Conservation (phyloP, 2,888 invertebrate species). For the Aradus depressus region DNA sequence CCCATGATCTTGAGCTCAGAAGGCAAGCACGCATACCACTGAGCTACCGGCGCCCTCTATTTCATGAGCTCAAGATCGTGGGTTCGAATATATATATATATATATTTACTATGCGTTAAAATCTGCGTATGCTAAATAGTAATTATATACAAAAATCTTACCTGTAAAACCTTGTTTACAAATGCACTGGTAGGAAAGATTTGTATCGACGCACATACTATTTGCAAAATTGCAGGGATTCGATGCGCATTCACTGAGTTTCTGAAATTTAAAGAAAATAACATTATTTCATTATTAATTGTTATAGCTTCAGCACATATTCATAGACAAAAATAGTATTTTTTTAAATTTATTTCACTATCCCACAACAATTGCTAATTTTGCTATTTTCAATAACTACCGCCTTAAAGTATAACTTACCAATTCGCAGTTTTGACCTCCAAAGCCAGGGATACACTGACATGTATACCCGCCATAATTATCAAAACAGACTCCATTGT, state of each 20-base stretch:
- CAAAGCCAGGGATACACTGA: conserved; percentile 66
- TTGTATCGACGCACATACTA: conserved; percentile 52
- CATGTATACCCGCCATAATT: conserved; percentile 71
- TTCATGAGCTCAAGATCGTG: too few species aligned
- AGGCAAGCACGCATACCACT: too few species aligned
- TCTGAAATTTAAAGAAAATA: conserved; percentile 25
- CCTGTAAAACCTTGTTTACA: conserved; percentile 55
- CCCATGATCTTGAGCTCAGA: too few species aligned
- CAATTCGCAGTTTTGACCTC: conserved; percentile 64
- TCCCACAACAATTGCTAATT: neutral
- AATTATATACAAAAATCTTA: conserved; percentile 31
- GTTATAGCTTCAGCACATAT: neutral
- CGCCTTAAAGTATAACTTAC: conserved; percentile 36
- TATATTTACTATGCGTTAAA: too few species aligned
- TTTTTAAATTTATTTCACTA: neutral
- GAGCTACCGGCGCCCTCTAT: too few species aligned
- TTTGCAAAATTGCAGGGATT: conserved; percentile 45
- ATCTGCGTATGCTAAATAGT: too few species aligned
- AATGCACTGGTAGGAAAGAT: conserved; percentile 44
- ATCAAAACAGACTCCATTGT: conserved; percentile 68
- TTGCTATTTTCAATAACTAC: neutral
- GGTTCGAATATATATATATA: too few species aligned
- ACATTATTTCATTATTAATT: neutral
- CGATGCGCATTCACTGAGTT: conserved; percentile 35
- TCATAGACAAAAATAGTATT: neutral